Evolutionary conservation across 2,113 vertebrate species (phyloP).

Genomic region (Cyprinodon variegatus): DNA sequence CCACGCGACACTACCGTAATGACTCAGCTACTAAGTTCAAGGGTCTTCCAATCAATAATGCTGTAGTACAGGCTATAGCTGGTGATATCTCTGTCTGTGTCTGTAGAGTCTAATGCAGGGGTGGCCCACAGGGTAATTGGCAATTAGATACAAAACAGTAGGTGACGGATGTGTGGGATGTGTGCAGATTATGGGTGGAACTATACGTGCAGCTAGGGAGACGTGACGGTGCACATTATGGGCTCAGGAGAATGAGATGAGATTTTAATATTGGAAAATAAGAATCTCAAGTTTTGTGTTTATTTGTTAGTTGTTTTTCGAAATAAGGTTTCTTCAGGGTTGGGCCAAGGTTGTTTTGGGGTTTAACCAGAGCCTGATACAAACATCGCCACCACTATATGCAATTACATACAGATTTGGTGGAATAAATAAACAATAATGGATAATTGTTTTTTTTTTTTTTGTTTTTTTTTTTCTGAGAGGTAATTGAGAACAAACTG

Average conservation of each 20-base stretch:
- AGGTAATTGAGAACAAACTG: too few species aligned
- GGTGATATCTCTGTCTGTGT: constrained; percentile 51
- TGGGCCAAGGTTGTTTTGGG: too few species aligned
- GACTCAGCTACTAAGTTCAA: constrained; percentile 64
- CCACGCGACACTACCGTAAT: constrained; percentile 68
- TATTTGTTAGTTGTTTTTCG: background rate
- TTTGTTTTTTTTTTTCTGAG: too few species aligned
- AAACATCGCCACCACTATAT: too few species aligned
- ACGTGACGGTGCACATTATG: background rate
- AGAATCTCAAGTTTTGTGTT: background rate
- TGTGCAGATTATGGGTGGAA: background rate
- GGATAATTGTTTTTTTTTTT: too few species aligned
- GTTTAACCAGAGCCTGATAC: too few species aligned
- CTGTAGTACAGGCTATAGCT: constrained; percentile 14
- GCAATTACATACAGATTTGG: too few species aligned
- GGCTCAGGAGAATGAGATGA: background rate
- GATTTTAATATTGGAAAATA: background rate
- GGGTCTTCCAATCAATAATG: constrained; percentile 74
- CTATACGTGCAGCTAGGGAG: background rate
- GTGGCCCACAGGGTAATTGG: constrained; percentile 65
- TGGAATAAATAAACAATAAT: too few species aligned
- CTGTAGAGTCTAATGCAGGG: constrained; percentile 47
- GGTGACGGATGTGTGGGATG: background rate
- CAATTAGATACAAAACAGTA: constrained; percentile 63
- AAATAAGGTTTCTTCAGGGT: background rate